Base-by-base conservation (phyloP, 2,113 vertebrate species). In the Xiphophorus maculatus region DNA sequence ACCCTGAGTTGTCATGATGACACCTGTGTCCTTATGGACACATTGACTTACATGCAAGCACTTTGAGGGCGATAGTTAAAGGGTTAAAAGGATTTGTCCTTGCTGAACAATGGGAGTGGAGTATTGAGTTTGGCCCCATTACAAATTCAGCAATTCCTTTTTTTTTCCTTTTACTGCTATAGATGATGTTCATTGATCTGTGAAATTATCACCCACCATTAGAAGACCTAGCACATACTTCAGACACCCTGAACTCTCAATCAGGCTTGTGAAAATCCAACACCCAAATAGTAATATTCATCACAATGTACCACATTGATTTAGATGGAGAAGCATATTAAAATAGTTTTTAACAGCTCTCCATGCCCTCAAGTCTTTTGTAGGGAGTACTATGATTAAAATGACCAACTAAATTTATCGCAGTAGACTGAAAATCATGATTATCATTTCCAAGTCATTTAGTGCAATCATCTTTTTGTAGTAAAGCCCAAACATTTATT, bases 101-200 rank as follows among this genome's bases (percentile, higher is more conserved):
- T 87, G 88, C 77, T 84, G 84, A 91, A 92, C 89, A 93, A 90
- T 89, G 85, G 73, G 81, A 68, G 83, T 73, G 69, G 87, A 90
- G 91, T 92, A 91, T 92, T 91, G 90, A 92, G 87, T 92, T 89
- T 92, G 88, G 91, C 89, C 58, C 76, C 35, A 82, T 90, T 90
- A 92, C 87, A 87, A 88, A 88, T 84, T 86, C 85, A 81, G 82
- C 74, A 7, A 58, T 58, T 58, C 51, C 51, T 85, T 88, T 80
- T 88, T 80, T 79, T 88, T 78, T 79, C 79, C 44, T 73, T 87
- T 89, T 78, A 86, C 77, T 63, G 74, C 90, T 77, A 87, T 87
- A 90, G 90, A 90, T 93, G 89, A 93, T 93, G 92, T 85, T 90
- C 91, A 92, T 92, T 93, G 93, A 93, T 93, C 91, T 93, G 90